Evolutionary conservation across 2,888 invertebrate species (phyloP).

Genomic region (Cynaeus angustus): DNA sequence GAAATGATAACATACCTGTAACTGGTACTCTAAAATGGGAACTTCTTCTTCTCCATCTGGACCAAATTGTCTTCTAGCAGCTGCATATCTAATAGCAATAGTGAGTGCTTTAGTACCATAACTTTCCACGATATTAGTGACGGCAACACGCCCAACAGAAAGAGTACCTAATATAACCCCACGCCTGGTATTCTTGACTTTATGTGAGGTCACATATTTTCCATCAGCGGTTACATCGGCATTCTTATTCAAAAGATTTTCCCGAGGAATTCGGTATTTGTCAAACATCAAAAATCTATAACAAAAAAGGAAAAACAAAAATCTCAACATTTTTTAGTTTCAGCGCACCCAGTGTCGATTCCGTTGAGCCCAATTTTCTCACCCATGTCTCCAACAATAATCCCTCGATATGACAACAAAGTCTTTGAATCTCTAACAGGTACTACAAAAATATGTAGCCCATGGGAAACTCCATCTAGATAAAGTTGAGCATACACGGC

Average conservation of each 20-base stretch:
- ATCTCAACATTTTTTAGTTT: too few species aligned
- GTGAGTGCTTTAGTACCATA: constrained; percentile 83
- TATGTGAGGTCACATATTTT: constrained; percentile 85
- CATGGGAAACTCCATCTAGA: constrained; percentile 85
- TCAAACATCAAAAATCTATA: constrained; percentile 85
- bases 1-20: constrained; percentile 79
- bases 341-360: constrained; percentile 97
- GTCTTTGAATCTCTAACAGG: constrained; percentile 86
- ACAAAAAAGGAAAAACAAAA: too few species aligned
- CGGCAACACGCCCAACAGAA: constrained; percentile 87
- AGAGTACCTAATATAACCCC: constrained; percentile 89
- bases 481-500: constrained; percentile 91
- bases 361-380: constrained; percentile 94
- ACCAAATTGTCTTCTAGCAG: constrained; percentile 91
- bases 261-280: constrained; percentile 86
- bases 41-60: constrained; percentile 82
- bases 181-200: constrained; percentile 88
- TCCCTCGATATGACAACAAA: constrained; percentile 82
- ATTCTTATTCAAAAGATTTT: constrained; percentile 86
- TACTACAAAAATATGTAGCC: constrained; percentile 92
- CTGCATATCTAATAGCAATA: constrained; percentile 91
- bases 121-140: constrained; percentile 77
- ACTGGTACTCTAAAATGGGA: constrained; percentile 93
- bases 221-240: constrained; percentile 92
- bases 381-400: constrained; percentile 93